These are phyloP conservation scores for Leucoma salicis DNA, from an alignment of 2,888 invertebrate species.

Conservation along the genomic window DNA sequence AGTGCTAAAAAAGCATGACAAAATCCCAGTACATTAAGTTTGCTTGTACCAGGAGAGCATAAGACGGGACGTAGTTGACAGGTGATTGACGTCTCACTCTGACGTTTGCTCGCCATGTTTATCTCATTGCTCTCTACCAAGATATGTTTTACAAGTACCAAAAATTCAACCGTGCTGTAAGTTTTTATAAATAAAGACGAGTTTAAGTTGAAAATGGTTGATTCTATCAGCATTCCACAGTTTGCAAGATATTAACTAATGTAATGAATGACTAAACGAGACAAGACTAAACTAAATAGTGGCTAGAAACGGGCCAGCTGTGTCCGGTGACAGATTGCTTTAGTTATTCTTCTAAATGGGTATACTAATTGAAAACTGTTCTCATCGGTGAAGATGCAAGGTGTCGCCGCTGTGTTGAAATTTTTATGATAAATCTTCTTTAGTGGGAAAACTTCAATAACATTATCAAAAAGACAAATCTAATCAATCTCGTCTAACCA, in stretches of 20 bases:
- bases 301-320: constrained; percentile 75
- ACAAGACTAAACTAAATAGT: constrained; percentile 79
- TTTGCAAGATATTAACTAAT: constrained; percentile 67
- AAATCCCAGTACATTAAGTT: constrained; percentile 61
- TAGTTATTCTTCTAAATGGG: constrained; percentile 78
- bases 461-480: no score
- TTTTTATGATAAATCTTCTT: neutral
- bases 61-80: constrained; percentile 74
- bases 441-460: neutral
- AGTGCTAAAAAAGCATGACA: constrained; percentile 41
- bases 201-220: constrained; percentile 20
- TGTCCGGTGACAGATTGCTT: constrained; percentile 73
- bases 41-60: constrained; percentile 70
- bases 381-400: constrained; percentile 51
- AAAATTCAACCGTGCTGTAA: constrained; percentile 18
- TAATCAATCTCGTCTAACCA: no score
- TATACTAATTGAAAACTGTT: constrained; percentile 74
- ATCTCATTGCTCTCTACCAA: constrained; percentile 62
- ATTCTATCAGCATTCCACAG: constrained; percentile 11
- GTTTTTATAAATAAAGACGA: constrained; percentile 21
- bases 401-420: constrained; percentile 12
- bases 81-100: constrained; percentile 80
- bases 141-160: constrained; percentile 13
- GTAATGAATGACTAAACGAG: constrained; percentile 80
- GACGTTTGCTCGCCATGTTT: constrained; percentile 70